A percentile compares a stretch with the other conserved stretches of the same genome.
Conservation (phyloP, 92 coral and sea anemone species). For the Phenganax marumi region DNA sequence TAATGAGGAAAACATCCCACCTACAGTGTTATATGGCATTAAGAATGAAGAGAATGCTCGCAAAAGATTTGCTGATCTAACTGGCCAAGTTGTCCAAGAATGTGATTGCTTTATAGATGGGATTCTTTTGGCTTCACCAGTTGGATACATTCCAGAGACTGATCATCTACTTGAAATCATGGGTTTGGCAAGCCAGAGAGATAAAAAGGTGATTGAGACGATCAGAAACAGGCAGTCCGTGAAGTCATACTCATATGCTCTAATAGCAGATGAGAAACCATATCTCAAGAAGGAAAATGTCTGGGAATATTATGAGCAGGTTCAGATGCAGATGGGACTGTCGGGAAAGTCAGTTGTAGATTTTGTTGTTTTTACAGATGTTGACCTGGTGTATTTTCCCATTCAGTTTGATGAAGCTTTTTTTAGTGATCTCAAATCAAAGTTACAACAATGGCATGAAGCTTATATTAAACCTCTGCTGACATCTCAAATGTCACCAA, state of each 20-base stretch:
- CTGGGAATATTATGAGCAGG: slow-evolving; percentile 18
- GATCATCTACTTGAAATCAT: slow-evolving; percentile 20
- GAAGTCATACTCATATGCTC: slow-evolving; percentile 32
- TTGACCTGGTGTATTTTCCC: not conserved
- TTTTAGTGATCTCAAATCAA: slow-evolving; percentile 14
- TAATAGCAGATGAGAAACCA: not conserved
- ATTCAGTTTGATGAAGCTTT: slow-evolving; percentile 30
- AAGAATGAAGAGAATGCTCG: not conserved
- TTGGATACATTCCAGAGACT: slow-evolving; percentile 5
- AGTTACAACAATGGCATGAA: slow-evolving; percentile 25
- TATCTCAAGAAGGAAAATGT: not conserved
- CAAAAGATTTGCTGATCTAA: not conserved
- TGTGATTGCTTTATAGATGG: slow-evolving; percentile 35
- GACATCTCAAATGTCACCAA: slow-evolving; percentile 10
- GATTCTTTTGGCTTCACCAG: slow-evolving; percentile 29
- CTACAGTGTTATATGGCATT: not conserved
- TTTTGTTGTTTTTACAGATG: slow-evolving; percentile 20
- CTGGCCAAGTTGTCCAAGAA: slow-evolving; percentile 16
- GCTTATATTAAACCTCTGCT: slow-evolving; percentile 23
- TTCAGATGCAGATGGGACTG: slow-evolving; percentile 33
- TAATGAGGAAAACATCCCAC: slow-evolving; percentile 15
- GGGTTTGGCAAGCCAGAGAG: slow-evolving; percentile 17
- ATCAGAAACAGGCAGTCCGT: not conserved
- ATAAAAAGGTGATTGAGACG: slow-evolving; percentile 7
- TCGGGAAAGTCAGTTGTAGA: slow-evolving; percentile 18